Percentiles rank a stretch among this genome's conserved stretches.
Conservation (phyloP, 2,888 invertebrate species). For the Caenorhabditis imperialis region DNA sequence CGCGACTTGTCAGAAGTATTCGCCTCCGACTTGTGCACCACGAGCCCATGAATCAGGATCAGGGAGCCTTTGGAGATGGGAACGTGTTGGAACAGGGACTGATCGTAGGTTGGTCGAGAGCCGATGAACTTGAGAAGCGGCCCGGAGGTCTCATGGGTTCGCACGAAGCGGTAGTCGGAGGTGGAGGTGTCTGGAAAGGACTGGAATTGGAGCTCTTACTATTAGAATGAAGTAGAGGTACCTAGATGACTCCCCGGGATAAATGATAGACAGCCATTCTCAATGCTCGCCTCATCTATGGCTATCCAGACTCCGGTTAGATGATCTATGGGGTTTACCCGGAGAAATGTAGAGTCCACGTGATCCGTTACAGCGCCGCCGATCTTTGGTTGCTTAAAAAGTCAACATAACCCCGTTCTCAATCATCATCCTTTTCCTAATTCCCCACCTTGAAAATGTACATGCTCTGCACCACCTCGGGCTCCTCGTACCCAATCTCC, state of each 20-base stretch:
- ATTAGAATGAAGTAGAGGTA: no score
- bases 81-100: slow-evolving; percentile 86
- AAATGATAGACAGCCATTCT: slow-evolving; percentile 96
- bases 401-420: no score
- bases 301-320: slow-evolving; percentile 94
- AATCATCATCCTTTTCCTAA: no score
- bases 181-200: slow-evolving; percentile 63
- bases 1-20: slow-evolving; percentile 89
- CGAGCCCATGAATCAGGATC: slow-evolving; percentile 91
- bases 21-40: slow-evolving; percentile 91
- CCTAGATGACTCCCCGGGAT: slow-evolving; percentile 91
- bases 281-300: slow-evolving; percentile 90
- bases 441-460: slow-evolving; percentile 90
- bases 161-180: slow-evolving; percentile 70
- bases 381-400: slow-evolving; percentile 80
- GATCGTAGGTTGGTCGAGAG: slow-evolving; percentile 78
- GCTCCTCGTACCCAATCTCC: slow-evolving; percentile 85
- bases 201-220: no score
- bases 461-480: slow-evolving; percentile 95
- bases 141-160: slow-evolving; percentile 64
- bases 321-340: slow-evolving; percentile 86
- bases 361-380: slow-evolving; percentile 84
- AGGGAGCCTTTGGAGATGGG: slow-evolving; percentile 87
- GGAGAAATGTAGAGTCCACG: slow-evolving; percentile 88
- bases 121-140: slow-evolving; percentile 73